These are phyloP conservation scores for Chlorodrepanis virens DNA, from an alignment of 2,113 vertebrate species.

Conservation along the genomic window DNA sequence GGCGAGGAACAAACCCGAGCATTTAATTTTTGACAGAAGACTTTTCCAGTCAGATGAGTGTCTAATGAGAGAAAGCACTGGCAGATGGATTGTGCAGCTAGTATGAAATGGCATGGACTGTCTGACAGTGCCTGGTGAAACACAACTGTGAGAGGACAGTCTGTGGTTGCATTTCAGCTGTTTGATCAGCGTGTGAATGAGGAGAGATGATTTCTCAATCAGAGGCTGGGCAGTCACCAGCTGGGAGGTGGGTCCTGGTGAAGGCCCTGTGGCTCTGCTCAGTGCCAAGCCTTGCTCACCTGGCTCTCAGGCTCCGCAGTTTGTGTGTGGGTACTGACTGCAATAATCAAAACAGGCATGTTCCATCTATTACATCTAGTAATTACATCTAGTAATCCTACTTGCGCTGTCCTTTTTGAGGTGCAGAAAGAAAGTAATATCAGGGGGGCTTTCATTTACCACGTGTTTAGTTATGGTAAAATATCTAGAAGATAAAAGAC, in stretches of 20 bases:
- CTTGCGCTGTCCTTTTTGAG: neutral
- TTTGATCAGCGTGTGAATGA: neutral
- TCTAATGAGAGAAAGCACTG: neutral
- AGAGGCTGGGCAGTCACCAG: neutral
- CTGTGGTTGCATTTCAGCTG: neutral
- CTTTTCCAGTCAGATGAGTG: neutral
- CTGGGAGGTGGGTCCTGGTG: neutral
- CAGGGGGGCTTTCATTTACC: neutral
- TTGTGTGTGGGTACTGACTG: accelerated
- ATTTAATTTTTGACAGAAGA: neutral
- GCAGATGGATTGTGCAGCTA: neutral
- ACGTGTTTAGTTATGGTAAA: neutral
- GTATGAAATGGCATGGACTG: neutral
- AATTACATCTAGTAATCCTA: neutral
- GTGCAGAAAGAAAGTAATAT: neutral
- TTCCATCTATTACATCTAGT: too few relatives aligned
- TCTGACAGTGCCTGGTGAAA: neutral
- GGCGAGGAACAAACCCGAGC: neutral
- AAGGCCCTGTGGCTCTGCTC: neutral
- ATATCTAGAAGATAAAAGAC: neutral
- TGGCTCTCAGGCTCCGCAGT: neutral
- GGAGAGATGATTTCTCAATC: neutral
- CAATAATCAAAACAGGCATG: neutral
- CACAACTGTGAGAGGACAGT: neutral
- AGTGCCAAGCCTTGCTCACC: neutral